phyloP scores from a whole-genome alignment of 2,797 vertebrate genomes.

The Sebastes umbrosus region DNA sequence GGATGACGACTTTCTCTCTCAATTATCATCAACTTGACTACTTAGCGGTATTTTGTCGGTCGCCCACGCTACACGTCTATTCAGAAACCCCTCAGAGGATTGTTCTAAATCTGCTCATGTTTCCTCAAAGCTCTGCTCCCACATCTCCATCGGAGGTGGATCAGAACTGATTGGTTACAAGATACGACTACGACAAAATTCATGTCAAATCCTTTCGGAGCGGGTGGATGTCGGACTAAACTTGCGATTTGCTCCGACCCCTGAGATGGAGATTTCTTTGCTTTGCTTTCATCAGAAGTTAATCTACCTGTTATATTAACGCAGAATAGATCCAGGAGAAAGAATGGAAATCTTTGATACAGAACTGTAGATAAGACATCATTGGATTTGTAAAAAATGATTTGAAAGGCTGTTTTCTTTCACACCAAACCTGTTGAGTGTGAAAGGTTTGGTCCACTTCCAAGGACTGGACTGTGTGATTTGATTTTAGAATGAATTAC shows the following conservation, averaged over 20 bases:
- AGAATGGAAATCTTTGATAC: background rate
- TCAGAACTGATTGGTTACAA: constrained; percentile 4
- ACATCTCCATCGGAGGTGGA: background rate
- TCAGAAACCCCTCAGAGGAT: constrained; percentile 3
- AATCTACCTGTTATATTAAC: background rate
- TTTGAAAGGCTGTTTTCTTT: background rate
- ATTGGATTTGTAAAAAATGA: background rate
- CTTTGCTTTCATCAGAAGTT: background rate
- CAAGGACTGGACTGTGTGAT: background rate
- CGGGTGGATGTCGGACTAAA: background rate
- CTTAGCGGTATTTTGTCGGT: background rate
- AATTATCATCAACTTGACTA: background rate
- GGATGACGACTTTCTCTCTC: background rate
- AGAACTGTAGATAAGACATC: background rate
- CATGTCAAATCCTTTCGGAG: background rate
- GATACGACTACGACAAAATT: background rate
- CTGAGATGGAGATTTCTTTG: background rate
- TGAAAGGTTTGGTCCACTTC: too few relatives aligned
- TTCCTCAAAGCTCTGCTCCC: constrained; percentile 11
- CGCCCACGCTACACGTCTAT: background rate
- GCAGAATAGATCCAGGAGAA: background rate
- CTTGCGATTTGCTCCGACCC: background rate
- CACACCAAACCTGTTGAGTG: background rate
- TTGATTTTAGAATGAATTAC: background rate
- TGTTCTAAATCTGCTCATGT: constrained; percentile 34